Evolutionary conservation across 2,888 invertebrate species (phyloP), one percentile per base, ranked within the genome.

Genomic region (Phoenoteleia sp.): DNA sequence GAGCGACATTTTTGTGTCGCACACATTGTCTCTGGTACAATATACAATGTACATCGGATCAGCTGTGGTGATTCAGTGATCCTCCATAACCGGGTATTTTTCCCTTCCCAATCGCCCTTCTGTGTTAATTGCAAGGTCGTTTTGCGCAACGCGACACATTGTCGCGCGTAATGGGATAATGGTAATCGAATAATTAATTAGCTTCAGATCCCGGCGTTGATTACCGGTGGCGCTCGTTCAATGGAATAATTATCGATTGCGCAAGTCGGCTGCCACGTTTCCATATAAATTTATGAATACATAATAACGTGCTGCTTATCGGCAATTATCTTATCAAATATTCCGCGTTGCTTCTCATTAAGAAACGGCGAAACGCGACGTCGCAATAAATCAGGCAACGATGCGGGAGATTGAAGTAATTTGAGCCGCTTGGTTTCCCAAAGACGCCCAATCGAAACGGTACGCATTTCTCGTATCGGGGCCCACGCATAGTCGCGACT

Each of bases 341-440:
- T 67, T 67, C 42, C 60, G 52, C 81, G 75, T 76, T 69, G 62
- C 69, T 69, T 62, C 69, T 81, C 69, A 76, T 81, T 62, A 81
- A 81, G 75, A 83, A 74, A 77, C 72, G 36, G 64, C 72, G 69
- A 83, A 80, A 64, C 83, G 82, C 67, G 83, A 75, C 85, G 85
- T 86, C 86, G 83, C 83, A 69, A 87, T 88, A 90, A 91, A 90
- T 89, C 89, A 89, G 88, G 86, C 75, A 45, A 60, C 88, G 89
- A 91, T 87, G 89, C 89, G 88, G 90, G 87, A 89, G 88, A 86
- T 86, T 84, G 56, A 77, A 88, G 85, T 87, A 85, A 87, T 86
- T 87, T 84, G 86, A 83, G 69, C 81, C 83, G 79, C 81, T 72
- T 39, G 47, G 64, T 25, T 80, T 77, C n/a, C 67, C 75, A 77